Evolutionary conservation across 2,888 invertebrate species (phyloP).

Genomic region (Myathropa florea): DNA sequence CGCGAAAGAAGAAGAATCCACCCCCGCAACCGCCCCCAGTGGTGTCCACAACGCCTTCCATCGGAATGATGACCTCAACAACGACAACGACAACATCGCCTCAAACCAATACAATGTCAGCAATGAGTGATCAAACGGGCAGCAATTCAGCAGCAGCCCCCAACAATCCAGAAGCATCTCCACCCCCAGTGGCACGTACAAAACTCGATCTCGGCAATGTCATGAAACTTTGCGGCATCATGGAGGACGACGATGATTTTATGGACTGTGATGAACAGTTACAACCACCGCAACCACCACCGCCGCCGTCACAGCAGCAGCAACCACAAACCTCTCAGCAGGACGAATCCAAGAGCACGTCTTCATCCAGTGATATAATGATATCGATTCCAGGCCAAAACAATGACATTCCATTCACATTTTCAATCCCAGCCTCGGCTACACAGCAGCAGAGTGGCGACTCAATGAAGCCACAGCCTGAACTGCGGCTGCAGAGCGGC

Average conservation of each 20-base stretch:
- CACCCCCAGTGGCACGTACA: constrained; percentile 75
- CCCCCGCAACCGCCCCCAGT: constrained; percentile 26
- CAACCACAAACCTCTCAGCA: constrained; percentile 47
- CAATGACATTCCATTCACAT: constrained; percentile 79
- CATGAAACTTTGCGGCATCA: constrained; percentile 87
- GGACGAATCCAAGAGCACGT: constrained; percentile 48
- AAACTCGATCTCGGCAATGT: constrained; percentile 87
- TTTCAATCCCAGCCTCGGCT: constrained; percentile 79
- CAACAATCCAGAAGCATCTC: constrained; percentile 56
- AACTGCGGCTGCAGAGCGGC: constrained; percentile 39
- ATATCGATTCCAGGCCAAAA: constrained; percentile 81
- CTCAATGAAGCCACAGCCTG: constrained; percentile 19
- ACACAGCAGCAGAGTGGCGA: constrained; percentile 52
- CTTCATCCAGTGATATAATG: constrained; percentile 76
- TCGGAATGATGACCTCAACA: constrained; percentile 59
- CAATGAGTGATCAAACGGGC: constrained; percentile 33
- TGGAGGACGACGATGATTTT: constrained; percentile 85
- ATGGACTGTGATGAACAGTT: constrained; percentile 75
- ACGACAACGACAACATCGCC: constrained; percentile 73
- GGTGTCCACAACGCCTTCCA: constrained; percentile 61
- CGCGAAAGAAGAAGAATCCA: constrained; percentile 56
- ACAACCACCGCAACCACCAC: constrained; percentile 27
- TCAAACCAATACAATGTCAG: constrained; percentile 73
- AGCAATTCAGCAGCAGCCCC: constrained; percentile 30
- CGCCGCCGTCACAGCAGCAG: constrained; percentile 44